Conservation (phyloP, 2,797 vertebrate genomes). For the Protonibea diacanthus region DNA sequence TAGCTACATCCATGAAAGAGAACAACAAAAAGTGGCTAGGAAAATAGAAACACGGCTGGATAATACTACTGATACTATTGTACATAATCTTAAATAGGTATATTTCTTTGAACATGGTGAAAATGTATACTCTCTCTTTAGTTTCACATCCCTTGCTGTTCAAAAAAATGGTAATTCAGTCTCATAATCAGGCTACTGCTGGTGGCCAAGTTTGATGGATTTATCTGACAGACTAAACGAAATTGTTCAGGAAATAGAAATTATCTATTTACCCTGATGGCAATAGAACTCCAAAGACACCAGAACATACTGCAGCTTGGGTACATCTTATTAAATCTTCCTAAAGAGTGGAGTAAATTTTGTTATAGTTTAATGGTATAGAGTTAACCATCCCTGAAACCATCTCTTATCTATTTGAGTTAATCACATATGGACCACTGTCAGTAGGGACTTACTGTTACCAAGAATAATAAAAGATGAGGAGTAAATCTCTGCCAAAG, state of each 20-base stretch:
- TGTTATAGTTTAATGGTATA: neutral
- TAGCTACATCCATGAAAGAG: neutral
- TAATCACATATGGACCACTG: neutral
- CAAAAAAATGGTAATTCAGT: neutral
- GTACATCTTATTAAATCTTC: neutral
- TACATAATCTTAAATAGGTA: too few relatives aligned
- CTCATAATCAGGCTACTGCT: constrained; percentile 8
- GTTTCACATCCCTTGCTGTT: neutral
- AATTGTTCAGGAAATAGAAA: neutral
- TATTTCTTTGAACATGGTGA: too few relatives aligned
- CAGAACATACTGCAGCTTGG: neutral
- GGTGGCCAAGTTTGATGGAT: neutral
- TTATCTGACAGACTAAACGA: neutral
- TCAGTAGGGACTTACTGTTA: neutral
- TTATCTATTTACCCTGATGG: neutral
- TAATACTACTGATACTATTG: neutral
- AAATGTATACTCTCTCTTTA: too few relatives aligned
- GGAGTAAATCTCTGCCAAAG: neutral
- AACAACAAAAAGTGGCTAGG: neutral
- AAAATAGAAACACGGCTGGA: neutral
- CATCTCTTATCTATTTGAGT: neutral
- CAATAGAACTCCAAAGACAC: neutral
- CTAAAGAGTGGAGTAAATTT: neutral
- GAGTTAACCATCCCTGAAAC: too few relatives aligned
- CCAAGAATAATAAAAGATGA: neutral